Conservation (phyloP, 1,140 invertebrate species). For the Drosophila erecta region DNA sequence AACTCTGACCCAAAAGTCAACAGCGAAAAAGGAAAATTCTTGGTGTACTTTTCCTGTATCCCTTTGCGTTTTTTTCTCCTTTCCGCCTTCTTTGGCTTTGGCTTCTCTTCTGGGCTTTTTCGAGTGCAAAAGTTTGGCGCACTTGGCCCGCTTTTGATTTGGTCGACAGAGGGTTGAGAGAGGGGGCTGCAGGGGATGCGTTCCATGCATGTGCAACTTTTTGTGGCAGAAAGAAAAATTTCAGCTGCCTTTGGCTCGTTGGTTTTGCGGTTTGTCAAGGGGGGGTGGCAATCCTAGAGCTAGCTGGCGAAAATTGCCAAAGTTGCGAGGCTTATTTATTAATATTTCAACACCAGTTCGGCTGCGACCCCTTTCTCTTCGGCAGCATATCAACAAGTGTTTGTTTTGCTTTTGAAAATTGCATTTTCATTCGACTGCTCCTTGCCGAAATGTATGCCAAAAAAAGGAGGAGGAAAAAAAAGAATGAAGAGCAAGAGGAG, state of each 20-base stretch:
- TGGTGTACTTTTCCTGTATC: constrained; percentile 28
- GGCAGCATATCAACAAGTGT: constrained; percentile 67
- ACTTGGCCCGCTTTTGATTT: constrained; percentile 60
- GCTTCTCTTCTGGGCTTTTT: constrained; percentile 39
- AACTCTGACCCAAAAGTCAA: constrained; percentile 55
- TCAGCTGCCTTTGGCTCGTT: constrained; percentile 30
- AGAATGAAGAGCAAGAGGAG: neutral
- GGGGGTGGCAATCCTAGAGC: constrained; percentile 16
- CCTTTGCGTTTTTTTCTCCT: constrained; percentile 4
- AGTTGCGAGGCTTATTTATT: constrained; percentile 50
- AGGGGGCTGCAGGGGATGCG: neutral
- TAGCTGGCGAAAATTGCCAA: constrained; percentile 31
- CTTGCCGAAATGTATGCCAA: constrained; percentile 32
- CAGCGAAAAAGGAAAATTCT: constrained; percentile 52
- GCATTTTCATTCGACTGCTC: constrained; percentile 52
- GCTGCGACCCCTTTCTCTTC: constrained; percentile 11
- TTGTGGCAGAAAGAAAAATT: constrained; percentile 48
- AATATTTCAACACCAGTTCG: constrained; percentile 55
- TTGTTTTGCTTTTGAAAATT: constrained; percentile 62
- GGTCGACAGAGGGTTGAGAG: constrained; percentile 6
- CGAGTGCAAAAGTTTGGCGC: constrained; percentile 48
- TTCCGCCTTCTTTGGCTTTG: constrained; percentile 26
- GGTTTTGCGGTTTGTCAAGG: constrained; percentile 38
- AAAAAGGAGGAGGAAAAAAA: neutral
- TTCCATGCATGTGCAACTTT: constrained; percentile 49